Evolutionary conservation across 2,797 vertebrate genomes (phyloP).

Genomic region (Discoglossus pictus): DNA sequence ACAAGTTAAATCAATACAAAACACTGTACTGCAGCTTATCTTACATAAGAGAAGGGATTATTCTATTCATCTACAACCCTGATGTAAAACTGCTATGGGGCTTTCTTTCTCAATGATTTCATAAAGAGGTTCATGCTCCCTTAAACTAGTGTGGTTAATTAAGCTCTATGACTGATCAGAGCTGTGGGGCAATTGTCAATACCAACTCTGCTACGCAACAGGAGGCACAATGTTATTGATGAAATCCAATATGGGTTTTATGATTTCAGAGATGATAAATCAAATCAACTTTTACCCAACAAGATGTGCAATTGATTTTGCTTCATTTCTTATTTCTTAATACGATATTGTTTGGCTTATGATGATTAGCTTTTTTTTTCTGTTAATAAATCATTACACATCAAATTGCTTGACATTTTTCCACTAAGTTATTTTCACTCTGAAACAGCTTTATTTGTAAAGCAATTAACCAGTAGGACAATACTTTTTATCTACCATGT

Average conservation of each 20-base stretch:
- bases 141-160: constrained; percentile 31
- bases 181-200: constrained; percentile 34
- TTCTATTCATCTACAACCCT: constrained; percentile 37
- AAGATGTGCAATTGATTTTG: constrained; percentile 16
- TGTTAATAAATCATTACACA: constrained; percentile 2
- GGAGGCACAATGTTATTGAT: constrained; percentile 37
- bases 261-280: constrained; percentile 33
- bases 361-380: constrained; percentile 5
- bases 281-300: constrained; percentile 16
- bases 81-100: constrained; percentile 29
- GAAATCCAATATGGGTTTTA: constrained; percentile 22
- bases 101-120: constrained; percentile 27
- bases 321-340: constrained; percentile 14
- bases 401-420: constrained; percentile 7
- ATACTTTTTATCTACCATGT: too few relatives aligned
- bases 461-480: constrained; percentile 4
- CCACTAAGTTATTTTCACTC: not conserved
- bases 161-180: constrained; percentile 39
- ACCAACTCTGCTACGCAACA: constrained; percentile 1
- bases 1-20: constrained; percentile 45
- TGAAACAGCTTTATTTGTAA: not conserved
- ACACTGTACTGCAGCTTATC: constrained; percentile 37
- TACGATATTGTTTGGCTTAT: constrained; percentile 4
- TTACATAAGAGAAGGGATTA: constrained; percentile 43
- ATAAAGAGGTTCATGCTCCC: constrained; percentile 14